Evolutionary conservation across 1,140 invertebrate genomes (phyloP), one percentile per base, ranked within the genome.

Genomic region (Augochlora pura): DNA sequence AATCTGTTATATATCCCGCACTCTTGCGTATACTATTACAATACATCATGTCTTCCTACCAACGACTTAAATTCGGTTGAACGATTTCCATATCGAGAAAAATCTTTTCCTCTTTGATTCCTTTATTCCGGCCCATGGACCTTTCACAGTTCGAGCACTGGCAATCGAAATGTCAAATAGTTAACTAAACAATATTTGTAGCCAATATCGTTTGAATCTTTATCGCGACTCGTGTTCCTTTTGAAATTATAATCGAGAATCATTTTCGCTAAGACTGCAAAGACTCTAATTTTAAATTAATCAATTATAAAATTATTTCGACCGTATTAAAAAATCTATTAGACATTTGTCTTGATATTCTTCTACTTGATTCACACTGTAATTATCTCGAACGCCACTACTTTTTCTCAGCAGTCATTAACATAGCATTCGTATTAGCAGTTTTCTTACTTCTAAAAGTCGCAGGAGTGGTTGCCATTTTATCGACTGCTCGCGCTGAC

Each of bases 21-120:
- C 42, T 67, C 75, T 59, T 71, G 54, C 46, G 71, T 77, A 72
- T 63, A 82, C 82, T 76, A 70, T 73, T 83, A 84, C 85, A 83
- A 84, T 88, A 87, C 81, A 77, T 87, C 81, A 83, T 87, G 88
- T 83, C 78, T 88, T 84, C 80, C 63, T 64, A 60, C 57, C 59
- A n/a, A 46, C 18, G 21, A 59, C 32, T 38, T 25, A n/a, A 46
- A 52, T 71, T 77, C 83, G 75, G 75, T 77, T 81, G 76, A 88
- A 72, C 73, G 77, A 85, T 86, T 85, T 86, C 77, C 84, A 78
- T 86, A 86, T 82, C 73, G 49, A 54, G 67, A 67, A 21, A 76
- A 83, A 80, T 86, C 69, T 80, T 42, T 70, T 18, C 42, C 25
- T 62, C 57, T 52, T n/a, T 23, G 65, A 77, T 81, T 73, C 73